A percentile compares a stretch with the other conserved stretches of the same genome.
These are phyloP conservation scores for Poecilia picta DNA, from an alignment of 2,797 vertebrate species.

Conservation along the genomic window DNA sequence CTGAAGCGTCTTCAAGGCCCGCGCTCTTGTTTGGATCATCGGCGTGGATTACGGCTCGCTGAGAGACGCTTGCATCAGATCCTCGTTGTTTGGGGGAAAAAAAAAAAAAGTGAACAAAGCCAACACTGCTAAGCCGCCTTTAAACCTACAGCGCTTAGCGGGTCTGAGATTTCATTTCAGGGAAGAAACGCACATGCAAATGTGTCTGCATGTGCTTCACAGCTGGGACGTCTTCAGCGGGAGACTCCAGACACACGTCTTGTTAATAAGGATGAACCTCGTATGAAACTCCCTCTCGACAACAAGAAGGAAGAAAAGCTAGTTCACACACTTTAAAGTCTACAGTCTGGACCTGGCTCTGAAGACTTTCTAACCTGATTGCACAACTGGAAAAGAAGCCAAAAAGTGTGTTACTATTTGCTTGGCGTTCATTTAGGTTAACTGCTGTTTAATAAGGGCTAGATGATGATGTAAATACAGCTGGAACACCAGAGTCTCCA, in stretches of 20 bases:
- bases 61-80: conserved; percentile 36
- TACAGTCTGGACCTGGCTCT: background rate
- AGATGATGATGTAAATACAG: no score
- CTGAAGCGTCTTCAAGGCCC: conserved; percentile 31
- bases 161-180: conserved; percentile 32
- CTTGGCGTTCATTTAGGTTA: background rate
- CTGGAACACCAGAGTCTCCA: no score
- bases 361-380: background rate
- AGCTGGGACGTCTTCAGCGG: background rate
- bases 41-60: conserved; percentile 25
- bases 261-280: background rate
- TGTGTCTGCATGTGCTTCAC: background rate
- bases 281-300: background rate
- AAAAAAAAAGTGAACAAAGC: background rate
- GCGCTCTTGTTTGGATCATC: conserved; percentile 35
- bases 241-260: background rate
- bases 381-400: background rate
- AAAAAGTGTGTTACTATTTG: background rate
- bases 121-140: conserved; percentile 31
- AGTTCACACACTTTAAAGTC: background rate
- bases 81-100: conserved; percentile 14
- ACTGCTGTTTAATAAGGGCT: background rate
- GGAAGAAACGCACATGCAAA: conserved; percentile 13
- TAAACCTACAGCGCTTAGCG: conserved; percentile 24
- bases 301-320: background rate